A percentile compares a stretch with the other conserved stretches of the same genome.
Conservation (phyloP, 2,888 invertebrate species). For the Melinaea menophilus region DNA sequence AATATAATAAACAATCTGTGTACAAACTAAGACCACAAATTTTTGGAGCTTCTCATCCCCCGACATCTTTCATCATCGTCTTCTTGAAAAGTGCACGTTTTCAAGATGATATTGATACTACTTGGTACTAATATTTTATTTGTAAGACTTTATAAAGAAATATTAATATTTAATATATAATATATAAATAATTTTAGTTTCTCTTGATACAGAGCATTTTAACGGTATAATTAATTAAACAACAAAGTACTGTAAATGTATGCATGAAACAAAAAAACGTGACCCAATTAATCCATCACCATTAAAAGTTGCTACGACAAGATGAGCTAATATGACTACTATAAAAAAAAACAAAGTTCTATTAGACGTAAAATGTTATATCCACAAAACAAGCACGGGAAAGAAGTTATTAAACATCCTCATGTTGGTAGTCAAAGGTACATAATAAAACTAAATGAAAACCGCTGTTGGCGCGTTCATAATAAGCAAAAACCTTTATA, state of each 20-base stretch:
- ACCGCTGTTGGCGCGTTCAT: slow-evolving; percentile 36
- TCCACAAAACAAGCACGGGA: slow-evolving; percentile 24
- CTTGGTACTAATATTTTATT: too few relatives aligned
- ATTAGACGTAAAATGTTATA: slow-evolving; percentile 18
- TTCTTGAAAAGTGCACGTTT: too few relatives aligned
- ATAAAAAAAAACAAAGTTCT: slow-evolving; percentile 8
- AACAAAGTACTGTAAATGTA: background rate
- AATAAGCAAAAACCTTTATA: slow-evolving; percentile 38
- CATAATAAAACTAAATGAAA: slow-evolving; percentile 39
- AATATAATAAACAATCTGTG: slow-evolving; percentile 22
- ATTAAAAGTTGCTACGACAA: background rate
- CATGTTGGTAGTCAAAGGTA: slow-evolving; percentile 38
- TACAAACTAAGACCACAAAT: slow-evolving; percentile 31
- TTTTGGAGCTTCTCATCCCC: slow-evolving; percentile 35
- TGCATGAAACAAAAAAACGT: background rate
- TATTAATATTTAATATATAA: too few relatives aligned
- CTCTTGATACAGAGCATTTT: too few relatives aligned
- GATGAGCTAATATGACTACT: background rate
- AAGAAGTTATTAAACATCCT: slow-evolving; percentile 32
- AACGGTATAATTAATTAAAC: background rate
- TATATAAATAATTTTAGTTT: too few relatives aligned
- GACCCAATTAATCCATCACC: slow-evolving; percentile 5
- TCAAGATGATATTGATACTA: too few relatives aligned
- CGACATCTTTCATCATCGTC: background rate
- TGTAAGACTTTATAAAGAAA: too few relatives aligned